Conservation (phyloP, 2,888 invertebrate genomes). For the Drosophila barbarae region DNA sequence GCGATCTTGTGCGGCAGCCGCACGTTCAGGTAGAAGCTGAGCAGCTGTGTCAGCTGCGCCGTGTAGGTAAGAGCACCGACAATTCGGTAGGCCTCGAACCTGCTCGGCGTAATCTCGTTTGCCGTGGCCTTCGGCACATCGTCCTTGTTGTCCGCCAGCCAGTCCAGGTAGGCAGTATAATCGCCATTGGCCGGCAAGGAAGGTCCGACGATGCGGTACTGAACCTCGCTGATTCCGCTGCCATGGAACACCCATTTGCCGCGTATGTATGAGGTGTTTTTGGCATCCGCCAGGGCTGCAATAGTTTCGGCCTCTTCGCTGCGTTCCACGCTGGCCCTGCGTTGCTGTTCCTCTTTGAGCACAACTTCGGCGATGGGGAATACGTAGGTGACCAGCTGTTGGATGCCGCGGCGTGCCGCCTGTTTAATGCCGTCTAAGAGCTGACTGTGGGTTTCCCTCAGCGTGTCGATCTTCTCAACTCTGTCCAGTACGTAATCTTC, state of each 20-base stretch:
- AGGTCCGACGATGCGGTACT: conserved; percentile 90
- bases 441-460: conserved; percentile 80
- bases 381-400: conserved; percentile 84
- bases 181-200: conserved; percentile 91
- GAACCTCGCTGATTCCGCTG: conserved; percentile 85
- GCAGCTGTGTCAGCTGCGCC: conserved; percentile 89
- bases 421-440: conserved; percentile 82
- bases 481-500: conserved; percentile 82
- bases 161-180: conserved; percentile 88
- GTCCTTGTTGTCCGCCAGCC: conserved; percentile 83
- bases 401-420: conserved; percentile 82
- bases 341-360: conserved; percentile 74
- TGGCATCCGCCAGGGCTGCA: conserved; percentile 85
- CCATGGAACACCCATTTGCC: conserved; percentile 85
- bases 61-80: conserved; percentile 91
- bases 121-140: conserved; percentile 78
- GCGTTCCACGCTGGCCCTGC: conserved; percentile 50
- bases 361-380: conserved; percentile 83
- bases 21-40: conserved; percentile 91
- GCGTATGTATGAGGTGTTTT: conserved; percentile 88
- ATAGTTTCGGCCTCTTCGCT: conserved; percentile 79
- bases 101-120: conserved; percentile 82
- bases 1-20: conserved; percentile 88
- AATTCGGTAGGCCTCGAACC: conserved; percentile 86
- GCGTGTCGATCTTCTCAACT: conserved; percentile 81